Evolutionary conservation across 2,888 invertebrate species (phyloP), one percentile per base, ranked within the genome.

Genomic region (Parnassius orleans): DNA sequence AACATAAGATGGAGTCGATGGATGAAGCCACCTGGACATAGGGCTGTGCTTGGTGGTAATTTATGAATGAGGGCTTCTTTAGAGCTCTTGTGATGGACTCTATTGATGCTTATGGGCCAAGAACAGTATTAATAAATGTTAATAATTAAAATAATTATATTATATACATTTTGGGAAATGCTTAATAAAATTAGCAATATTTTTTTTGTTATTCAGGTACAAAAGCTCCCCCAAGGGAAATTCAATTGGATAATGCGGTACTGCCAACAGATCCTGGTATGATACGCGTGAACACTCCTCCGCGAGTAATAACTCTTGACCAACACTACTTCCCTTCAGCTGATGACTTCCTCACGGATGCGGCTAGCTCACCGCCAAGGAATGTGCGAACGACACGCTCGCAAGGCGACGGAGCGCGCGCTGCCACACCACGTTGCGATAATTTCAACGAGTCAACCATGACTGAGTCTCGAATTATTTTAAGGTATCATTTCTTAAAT

Each of bases 241-340:
- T 97, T 64, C 94, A 95, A 69, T 87, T 96, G 77, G 98, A 98
- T 79, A 96, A 97, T 92, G 95, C 96, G 12, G 94, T 96, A 67
- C 86, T 96, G 79, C 92, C 93, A 53, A 93, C 94, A 65, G 95
- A 95, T 71, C 94, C 95, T 46, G 93, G 94, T 15, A 94, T 95
- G 87, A 93, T 97, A 57, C 93, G 97, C 67, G 96, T 98, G 55
- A 94, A 96, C 87, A 98, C 98, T 19, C 98, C 98, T 5, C 98
- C 98, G 11, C 93, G 97, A 72, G 95, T 95, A 19, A 94, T 98
- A 60, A 98, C 97, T 11, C 91, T 98, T 60, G 96, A 96, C 72
- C 96, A 96, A 75, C 96, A 96, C 79, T 95, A 95, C 69, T 96
- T 96, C 77, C 96, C 96, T 47, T 93, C 95, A 41, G 94, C 93